phyloP scores from a whole-genome alignment of 2,113 vertebrate species.

The Rafetus swinhoei region DNA sequence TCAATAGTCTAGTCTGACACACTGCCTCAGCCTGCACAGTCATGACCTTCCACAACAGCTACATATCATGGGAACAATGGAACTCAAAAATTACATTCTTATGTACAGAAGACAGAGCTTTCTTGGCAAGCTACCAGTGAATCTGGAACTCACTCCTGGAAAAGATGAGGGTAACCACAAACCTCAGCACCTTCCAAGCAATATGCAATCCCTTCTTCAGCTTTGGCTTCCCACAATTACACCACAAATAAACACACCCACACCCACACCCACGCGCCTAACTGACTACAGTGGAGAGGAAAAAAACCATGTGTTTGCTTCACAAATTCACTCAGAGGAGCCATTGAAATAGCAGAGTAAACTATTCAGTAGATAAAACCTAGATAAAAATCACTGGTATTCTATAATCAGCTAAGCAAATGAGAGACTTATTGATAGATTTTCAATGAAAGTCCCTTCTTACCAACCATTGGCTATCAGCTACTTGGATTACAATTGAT shows the following conservation, averaged over 20 bases:
- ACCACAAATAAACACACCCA: background rate
- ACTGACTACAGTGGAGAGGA: background rate
- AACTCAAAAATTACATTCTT: background rate
- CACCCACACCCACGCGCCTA: background rate
- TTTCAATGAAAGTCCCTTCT: background rate
- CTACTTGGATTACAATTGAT: background rate
- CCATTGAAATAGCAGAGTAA: background rate
- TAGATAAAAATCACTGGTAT: background rate
- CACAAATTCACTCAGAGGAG: background rate
- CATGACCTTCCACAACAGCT: background rate
- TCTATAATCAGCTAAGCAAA: background rate
- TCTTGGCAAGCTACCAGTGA: background rate
- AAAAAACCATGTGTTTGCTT: background rate
- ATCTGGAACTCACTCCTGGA: background rate
- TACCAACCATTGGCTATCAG: background rate
- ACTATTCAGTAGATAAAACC: background rate
- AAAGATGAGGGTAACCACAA: background rate
- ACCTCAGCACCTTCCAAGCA: background rate
- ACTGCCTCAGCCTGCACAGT: background rate
- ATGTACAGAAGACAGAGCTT: background rate
- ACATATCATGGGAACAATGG: background rate
- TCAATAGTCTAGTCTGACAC: background rate
- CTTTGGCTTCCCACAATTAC: background rate
- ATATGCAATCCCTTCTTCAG: background rate
- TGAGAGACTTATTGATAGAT: background rate